Evolutionary conservation across 2,797 vertebrate genomes (phyloP).

Genomic region (Percopsis omiscomaycus): DNA sequence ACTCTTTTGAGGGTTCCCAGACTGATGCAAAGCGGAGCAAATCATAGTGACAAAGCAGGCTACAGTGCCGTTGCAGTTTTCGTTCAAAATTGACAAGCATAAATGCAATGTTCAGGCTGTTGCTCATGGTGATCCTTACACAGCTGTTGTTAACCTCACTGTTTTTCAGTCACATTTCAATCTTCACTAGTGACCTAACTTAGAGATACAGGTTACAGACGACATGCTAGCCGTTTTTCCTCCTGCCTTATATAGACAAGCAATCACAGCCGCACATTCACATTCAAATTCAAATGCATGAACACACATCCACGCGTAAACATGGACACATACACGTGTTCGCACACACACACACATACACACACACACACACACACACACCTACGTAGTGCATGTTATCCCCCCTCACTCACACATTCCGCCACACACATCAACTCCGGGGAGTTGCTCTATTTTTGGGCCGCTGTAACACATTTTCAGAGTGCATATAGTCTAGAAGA

Average conservation of each 20-base stretch:
- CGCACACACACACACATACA: not conserved
- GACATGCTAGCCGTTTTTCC: conserved; percentile 13
- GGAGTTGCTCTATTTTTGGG: conserved; percentile 4
- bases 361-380: not conserved
- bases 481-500: not conserved
- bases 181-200: conserved; percentile 42
- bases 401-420: not conserved
- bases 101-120: conserved; percentile 35
- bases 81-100: conserved; percentile 21
- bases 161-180: conserved; percentile 54
- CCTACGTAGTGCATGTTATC: not conserved
- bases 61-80: conserved; percentile 29
- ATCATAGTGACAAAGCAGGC: conserved; percentile 56
- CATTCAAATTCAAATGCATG: not conserved
- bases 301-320: not conserved
- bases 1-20: too few relatives aligned
- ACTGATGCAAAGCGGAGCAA: not conserved
- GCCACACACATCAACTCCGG: conserved; percentile 7
- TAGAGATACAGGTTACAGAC: conserved; percentile 35
- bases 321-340: not conserved
- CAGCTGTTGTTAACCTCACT: conserved; percentile 36
- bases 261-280: not conserved
- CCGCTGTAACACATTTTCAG: not conserved
- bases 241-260: not conserved
- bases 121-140: conserved; percentile 38